A percentile compares a stretch with the other conserved stretches of the same genome.
phyloP scores from a whole-genome alignment of 2,888 invertebrate species.

The Adelphocoris suturalis region DNA sequence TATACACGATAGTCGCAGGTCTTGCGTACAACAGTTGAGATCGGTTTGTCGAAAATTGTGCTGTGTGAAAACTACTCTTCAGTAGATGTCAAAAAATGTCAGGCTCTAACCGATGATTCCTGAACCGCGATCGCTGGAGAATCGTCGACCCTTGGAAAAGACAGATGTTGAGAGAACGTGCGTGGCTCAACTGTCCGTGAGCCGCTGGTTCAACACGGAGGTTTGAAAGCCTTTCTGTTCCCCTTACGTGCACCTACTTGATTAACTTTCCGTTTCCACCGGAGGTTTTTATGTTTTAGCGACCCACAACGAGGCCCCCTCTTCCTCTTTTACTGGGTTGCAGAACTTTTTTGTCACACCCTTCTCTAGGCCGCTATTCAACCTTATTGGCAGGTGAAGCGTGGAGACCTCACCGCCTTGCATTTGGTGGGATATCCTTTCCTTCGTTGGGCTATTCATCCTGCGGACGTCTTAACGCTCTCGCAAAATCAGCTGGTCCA shows the following conservation, averaged over 20 bases:
- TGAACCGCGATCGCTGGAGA: too few species aligned
- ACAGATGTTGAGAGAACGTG: neutral
- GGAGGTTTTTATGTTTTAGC: slow-evolving; percentile 18
- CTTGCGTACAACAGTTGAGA: too few species aligned
- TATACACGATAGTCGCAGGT: too few species aligned
- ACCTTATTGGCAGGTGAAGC: slow-evolving; percentile 25
- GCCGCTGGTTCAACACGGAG: neutral
- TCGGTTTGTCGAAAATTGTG: too few species aligned
- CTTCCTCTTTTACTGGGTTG: slow-evolving; percentile 7
- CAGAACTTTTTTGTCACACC: slow-evolving; percentile 24
- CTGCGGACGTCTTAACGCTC: slow-evolving; percentile 12
- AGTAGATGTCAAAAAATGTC: too few species aligned
- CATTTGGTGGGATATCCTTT: slow-evolving; percentile 16
- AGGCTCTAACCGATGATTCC: too few species aligned
- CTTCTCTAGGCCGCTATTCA: slow-evolving; percentile 6
- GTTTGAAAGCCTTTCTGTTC: neutral
- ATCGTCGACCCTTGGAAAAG: neutral
- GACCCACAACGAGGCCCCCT: neutral
- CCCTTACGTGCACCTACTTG: neutral
- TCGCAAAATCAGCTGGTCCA: neutral
- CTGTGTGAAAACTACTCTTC: too few species aligned
- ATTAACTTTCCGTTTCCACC: slow-evolving; percentile 3
- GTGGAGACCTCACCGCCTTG: neutral
- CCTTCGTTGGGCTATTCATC: neutral
- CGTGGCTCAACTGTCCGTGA: neutral